phyloP scores from a whole-genome alignment of 2,113 vertebrate genomes.

The Antidorcas marsupialis region DNA sequence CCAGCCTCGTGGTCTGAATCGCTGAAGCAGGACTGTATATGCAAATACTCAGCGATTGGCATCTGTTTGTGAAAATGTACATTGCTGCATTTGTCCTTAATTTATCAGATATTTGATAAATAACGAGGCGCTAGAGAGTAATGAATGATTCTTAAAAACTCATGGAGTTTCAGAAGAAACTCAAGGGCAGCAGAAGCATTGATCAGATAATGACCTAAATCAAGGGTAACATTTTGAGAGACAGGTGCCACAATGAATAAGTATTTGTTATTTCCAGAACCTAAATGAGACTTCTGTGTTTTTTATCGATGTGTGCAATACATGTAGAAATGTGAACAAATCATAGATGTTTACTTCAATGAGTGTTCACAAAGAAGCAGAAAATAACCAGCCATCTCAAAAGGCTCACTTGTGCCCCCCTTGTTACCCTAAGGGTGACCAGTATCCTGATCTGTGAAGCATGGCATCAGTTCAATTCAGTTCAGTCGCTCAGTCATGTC shows the following conservation, averaged over 20 bases:
- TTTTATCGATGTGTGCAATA: neutral
- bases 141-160: neutral
- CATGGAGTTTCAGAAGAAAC: neutral
- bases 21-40: neutral
- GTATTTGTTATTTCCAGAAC: neutral
- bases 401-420: neutral
- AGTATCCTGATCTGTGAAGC: neutral
- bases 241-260: neutral
- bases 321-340: neutral
- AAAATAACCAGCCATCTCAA: neutral
- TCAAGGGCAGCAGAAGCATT: neutral
- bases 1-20: neutral
- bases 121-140: neutral
- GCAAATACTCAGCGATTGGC: neutral
- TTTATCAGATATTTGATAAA: neutral
- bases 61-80: neutral
- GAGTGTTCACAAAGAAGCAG: neutral
- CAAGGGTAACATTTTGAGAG: neutral
- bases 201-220: neutral
- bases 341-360: neutral
- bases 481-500: no score
- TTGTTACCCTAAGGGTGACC: neutral
- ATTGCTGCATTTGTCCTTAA: neutral
- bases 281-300: neutral
- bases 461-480: no score